Conservation (phyloP, 2,888 invertebrate genomes). For the Ectemnius cavifrons region DNA sequence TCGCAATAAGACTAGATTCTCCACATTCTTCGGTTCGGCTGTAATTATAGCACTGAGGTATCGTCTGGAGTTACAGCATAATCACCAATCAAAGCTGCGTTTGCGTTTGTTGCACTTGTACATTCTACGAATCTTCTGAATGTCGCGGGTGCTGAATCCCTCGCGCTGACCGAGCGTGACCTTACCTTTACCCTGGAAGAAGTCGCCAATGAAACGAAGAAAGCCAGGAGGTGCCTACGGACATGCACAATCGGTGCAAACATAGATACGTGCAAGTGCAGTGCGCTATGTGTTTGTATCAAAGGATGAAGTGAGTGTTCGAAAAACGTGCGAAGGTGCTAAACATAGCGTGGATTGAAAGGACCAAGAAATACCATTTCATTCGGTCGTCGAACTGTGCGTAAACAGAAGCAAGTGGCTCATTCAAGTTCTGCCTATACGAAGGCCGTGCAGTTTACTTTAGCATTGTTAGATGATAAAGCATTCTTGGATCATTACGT, state of each 20-base stretch:
- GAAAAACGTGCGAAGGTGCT: too few species aligned
- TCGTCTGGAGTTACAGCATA: background rate
- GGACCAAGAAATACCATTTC: background rate
- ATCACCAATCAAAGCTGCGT: slow-evolving; percentile 16
- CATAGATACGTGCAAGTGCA: slow-evolving; percentile 4
- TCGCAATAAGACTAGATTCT: slow-evolving; percentile 2
- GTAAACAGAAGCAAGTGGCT: too few species aligned
- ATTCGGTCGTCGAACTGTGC: background rate
- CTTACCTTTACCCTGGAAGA: slow-evolving; percentile 55
- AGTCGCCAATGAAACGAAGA: slow-evolving; percentile 57
- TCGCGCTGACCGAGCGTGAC: slow-evolving; percentile 84
- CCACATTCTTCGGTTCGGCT: background rate
- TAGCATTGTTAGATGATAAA: background rate
- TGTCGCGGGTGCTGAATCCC: slow-evolving; percentile 86
- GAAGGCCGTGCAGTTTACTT: background rate
- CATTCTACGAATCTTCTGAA: slow-evolving; percentile 87
- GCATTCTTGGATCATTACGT: background rate
- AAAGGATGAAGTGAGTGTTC: too few species aligned
- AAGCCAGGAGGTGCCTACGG: slow-evolving; percentile 57
- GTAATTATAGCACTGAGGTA: background rate
- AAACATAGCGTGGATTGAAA: too few species aligned
- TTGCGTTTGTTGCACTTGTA: slow-evolving; percentile 81
- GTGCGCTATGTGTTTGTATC: too few species aligned
- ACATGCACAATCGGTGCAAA: slow-evolving; percentile 40
- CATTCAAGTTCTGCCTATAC: background rate